A percentile compares a stretch with the other conserved stretches of the same genome.
Conservation (phyloP, 2,113 vertebrate genomes). For the Picathartes gymnocephalus region DNA sequence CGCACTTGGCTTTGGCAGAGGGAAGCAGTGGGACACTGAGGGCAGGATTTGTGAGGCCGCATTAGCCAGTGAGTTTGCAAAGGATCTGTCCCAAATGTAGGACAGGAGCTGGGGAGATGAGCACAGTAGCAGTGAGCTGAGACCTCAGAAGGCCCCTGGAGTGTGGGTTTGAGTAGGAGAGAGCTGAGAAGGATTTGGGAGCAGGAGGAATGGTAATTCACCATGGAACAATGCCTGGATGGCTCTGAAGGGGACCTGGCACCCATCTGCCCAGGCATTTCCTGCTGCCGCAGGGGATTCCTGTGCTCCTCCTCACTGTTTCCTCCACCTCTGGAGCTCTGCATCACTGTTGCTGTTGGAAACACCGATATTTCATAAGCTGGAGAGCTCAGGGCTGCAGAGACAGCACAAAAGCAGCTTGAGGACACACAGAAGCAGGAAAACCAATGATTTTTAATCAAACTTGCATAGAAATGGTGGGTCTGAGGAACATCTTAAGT, state of each 20-base stretch:
- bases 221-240: not conserved
- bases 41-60: not conserved
- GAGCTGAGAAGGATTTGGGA: not conserved
- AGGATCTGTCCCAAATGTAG: not conserved
- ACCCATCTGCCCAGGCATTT: not conserved
- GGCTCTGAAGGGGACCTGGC: not conserved
- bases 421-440: not conserved
- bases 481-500: not conserved
- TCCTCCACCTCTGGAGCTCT: not conserved
- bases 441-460: not conserved
- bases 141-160: not conserved
- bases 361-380: not conserved
- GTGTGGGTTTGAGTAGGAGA: not conserved
- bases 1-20: not conserved
- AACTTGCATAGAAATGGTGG: not conserved
- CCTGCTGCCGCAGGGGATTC: not conserved
- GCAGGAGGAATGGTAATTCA: not conserved
- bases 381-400: not conserved
- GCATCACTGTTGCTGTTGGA: constrained; percentile 42
- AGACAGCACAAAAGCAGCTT: not conserved
- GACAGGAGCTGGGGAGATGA: not conserved
- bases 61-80: rapidly evolving
- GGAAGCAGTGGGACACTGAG: not conserved
- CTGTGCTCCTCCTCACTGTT: not conserved
- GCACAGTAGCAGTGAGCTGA: not conserved